Evolutionary conservation across 2,888 invertebrate genomes (phyloP).

Genomic region (Eumacrocentrus americanus): DNA sequence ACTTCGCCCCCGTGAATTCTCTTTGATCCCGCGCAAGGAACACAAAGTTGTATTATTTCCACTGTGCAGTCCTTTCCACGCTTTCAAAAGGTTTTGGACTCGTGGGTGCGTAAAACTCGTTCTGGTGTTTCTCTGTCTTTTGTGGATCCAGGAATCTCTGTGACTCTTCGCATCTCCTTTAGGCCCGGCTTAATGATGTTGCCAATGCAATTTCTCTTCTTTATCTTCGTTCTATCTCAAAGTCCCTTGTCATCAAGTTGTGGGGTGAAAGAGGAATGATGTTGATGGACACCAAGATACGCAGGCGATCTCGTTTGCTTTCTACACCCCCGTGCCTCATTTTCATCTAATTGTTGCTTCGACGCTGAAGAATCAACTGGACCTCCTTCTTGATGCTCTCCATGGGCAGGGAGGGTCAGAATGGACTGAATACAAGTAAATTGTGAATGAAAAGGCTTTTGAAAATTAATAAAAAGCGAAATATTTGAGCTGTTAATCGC

Average conservation of each 20-base stretch:
- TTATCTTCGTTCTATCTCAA: background rate
- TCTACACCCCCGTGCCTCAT: no score
- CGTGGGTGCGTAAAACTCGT: slow-evolving; percentile 53
- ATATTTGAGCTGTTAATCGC: no score
- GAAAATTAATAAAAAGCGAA: no score
- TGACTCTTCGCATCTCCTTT: slow-evolving; percentile 21
- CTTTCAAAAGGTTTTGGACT: slow-evolving; percentile 54
- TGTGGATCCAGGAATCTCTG: slow-evolving; percentile 13
- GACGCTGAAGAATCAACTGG: no score
- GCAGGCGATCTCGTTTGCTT: no score
- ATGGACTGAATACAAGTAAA: no score
- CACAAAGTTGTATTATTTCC: slow-evolving; percentile 59
- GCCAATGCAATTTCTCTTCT: slow-evolving; percentile 44
- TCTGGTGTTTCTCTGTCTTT: slow-evolving; percentile 41
- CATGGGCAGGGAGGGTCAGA: no score
- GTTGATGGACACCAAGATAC: no score
- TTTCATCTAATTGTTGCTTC: no score
- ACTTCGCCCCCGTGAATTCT: slow-evolving; percentile 35
- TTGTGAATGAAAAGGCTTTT: no score
- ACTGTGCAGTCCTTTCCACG: slow-evolving; percentile 42
- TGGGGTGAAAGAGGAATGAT: background rate
- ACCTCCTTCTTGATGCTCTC: no score
- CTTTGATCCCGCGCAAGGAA: slow-evolving; percentile 55
- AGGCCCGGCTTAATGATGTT: slow-evolving; percentile 38
- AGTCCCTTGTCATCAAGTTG: background rate